Base-by-base conservation (phyloP, 2,797 vertebrate species). In the Lemur catta region DNA sequence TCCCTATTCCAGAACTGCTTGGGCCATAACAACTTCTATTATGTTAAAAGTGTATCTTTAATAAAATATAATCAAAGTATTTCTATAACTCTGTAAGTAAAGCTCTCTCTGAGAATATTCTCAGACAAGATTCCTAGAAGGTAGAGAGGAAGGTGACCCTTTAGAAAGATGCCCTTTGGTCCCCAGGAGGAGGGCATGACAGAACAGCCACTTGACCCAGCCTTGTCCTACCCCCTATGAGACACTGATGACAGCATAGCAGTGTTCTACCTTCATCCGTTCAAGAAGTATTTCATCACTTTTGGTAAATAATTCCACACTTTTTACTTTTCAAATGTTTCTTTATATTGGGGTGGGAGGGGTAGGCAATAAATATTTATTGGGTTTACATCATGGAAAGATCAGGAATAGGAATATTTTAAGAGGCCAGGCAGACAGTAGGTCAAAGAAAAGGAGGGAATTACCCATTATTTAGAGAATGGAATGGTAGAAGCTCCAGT, bases 361-460 rank as follows among this genome's bases (percentile, higher is more conserved):
- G 3, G 30, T 43, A 43, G 57, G 15, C 72, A 22, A 55, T 82
- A 18, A 79, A 10, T 76, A 67, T 63, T 63, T 87, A n/a, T 26
- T 80, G 43, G n/a, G 41, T 50, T 67, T 65, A 14, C 76, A 26
- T 38, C 43, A 4, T 22, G 41, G 30, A 67, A 78, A 76, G 35
- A 18, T 72, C 46, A 94, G 84, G n/a, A 81, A 48, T 15, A 50
- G 52, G 85, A 71, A 63, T 81, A 28, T 52, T 89, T 76, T 86
- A 92, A 84, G 48, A 76, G 38, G 48, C 33, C 22, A 57, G 63
- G 15, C 35, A 69, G 61, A 71, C 41, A 46, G 4, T n/a, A 4
- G 85, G 22, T 41, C 69, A 61, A 7, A 26, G 7, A 9, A 85
- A 93, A 41, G 65, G 4, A 35, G 3, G 33, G 6, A 18, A 28